Evolutionary conservation across 2,113 vertebrate genomes (phyloP), one percentile per base, ranked within the genome.

Genomic region (Amphiprion percula): DNA sequence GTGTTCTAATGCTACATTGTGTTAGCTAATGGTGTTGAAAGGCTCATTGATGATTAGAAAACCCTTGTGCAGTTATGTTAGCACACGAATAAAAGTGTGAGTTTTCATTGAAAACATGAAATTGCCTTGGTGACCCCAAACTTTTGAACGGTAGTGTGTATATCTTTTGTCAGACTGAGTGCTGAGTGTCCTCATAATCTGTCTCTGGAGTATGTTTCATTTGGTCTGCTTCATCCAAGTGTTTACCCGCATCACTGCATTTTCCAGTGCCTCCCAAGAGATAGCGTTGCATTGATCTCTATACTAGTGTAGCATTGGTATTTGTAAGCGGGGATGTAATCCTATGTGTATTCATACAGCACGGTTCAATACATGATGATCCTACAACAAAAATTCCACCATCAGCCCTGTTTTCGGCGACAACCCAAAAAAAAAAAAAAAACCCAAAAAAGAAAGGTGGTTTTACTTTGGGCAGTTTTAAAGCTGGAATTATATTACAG

Each of bases 181-280:
- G 39, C 23, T n/a, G 11, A 62, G 33, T 47, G 52, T 44, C 33
- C 17, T 68, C 41, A 21, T 49, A 52, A 62, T 60, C 37, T 6
- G 37, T 69, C 76, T 80, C 68, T 68, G 11, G 76, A 23, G 68
- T 77, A 68, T 21, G 23, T 85, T 77, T 62, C 64, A 69, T 79
- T 68, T 82, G 63, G 26, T 75, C 56, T 69, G 47, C 33, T 53
- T 44, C 19, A 15, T 67, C 63, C 52, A 69, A 47, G 88, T 63
- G 52, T 82, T 75, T 82, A 87, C 68, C 39, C 24, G 8, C 44
- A 72, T 74, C 14, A 24, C 44, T 30, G 19, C 3, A 69, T 59
- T 68, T n/a, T 62, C 24, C 47, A 65, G 60, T 63, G 41, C 4
- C 49, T 68, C 74, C 67, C 64, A 28, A 26, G 76, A 65, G 80